Base-by-base conservation (phyloP, 2,797 vertebrate species). In the Lateolabrax maculatus region DNA sequence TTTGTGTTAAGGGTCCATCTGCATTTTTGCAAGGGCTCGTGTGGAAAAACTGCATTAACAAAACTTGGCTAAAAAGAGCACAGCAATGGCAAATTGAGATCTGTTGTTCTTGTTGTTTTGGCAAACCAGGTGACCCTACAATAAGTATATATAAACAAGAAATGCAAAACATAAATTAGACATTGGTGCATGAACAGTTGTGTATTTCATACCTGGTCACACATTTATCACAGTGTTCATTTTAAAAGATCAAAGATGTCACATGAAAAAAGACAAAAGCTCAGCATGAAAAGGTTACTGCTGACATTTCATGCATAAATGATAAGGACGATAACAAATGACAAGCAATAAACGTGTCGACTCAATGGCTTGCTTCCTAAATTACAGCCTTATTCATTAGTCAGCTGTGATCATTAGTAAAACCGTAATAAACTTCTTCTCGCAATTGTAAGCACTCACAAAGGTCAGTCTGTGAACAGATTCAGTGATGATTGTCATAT, bases 341-440 rank as follows among this genome's bases (percentile, higher is more conserved):
- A 84, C 78, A 79, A n/a, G 90, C 92, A 85, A 93, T 94, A 93
- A 95, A 95, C 86, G 90, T 39, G 86, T 91, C 87, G 27, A 85
- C 79, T 89, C 75, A 60, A 95, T 94, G 93, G 95, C 94, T 96
- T 94, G 69, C 87, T 89, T 96, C 94, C 94, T 94, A 92, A 93
- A 92, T 93, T 83, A 93, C 79, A 87, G 87, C 90, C 93, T 88
- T 84, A 77, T 90, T 93, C 84, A 88, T 93, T 92, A 93, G 88
- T 87, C 58, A 51, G 80, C 86, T 72, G 75, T 63, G 73, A 77
- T 87, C 87, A 71, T 91, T 92, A 91, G 78, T 74, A 91, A 92
- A 91, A 89, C 87, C 75, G 56, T 85, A 89, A 87, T 77, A 90
- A 91, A 93, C 61, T 78, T 85, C 77, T 77, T 81, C 70, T 64